Percentiles rank a stretch among this genome's conserved stretches.
Conservation (phyloP, 2,113 vertebrate species). For the Phylloscopus whistleri region DNA sequence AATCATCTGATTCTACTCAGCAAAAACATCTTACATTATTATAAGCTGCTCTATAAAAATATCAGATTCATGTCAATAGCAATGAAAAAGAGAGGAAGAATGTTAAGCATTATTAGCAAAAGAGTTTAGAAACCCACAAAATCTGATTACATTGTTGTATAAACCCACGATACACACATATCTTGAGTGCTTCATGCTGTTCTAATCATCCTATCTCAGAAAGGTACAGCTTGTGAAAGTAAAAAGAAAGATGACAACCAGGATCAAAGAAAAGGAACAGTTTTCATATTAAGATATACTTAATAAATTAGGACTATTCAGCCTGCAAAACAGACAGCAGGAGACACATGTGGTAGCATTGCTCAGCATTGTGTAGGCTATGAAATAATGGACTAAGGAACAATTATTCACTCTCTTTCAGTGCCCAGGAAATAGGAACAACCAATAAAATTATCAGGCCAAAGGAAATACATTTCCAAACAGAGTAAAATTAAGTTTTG, state of each 20-base stretch:
- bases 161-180: not conserved
- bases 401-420: not conserved
- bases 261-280: not conserved
- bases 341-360: not conserved
- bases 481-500: not conserved
- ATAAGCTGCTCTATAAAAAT: not conserved
- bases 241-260: not conserved
- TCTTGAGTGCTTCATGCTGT: not conserved
- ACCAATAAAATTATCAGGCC: not conserved
- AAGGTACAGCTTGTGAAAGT: not conserved
- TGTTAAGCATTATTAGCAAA: not conserved
- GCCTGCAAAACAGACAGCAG: not conserved
- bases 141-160: not conserved
- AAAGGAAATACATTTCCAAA: not conserved
- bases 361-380: not conserved
- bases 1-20: not conserved
- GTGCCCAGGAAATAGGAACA: not conserved
- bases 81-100: not conserved
- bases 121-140: not conserved
- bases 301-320: not conserved
- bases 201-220: not conserved
- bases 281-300: not conserved
- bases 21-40: not conserved
- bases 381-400: not conserved
- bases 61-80: not conserved